Percentiles rank a stretch among this genome's conserved stretches.
Conservation (phyloP, 1,140 invertebrate species). For the Drosophila insularis region DNA sequence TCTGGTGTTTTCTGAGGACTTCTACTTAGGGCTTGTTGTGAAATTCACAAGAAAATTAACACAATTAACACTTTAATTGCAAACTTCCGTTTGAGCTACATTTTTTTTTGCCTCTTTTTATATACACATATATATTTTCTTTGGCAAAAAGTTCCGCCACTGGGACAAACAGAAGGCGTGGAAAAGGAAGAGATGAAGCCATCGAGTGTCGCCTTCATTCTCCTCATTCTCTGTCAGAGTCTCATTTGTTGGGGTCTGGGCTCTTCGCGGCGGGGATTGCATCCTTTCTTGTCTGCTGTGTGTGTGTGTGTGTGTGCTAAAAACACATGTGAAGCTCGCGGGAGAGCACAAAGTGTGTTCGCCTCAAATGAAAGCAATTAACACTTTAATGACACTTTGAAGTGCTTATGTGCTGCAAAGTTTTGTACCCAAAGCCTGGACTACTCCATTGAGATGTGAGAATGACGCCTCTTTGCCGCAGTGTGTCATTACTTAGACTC, state of each 20-base stretch:
- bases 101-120: slow-evolving; percentile 28
- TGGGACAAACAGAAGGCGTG: slow-evolving; percentile 27
- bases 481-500: slow-evolving; percentile 10
- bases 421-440: slow-evolving; percentile 42
- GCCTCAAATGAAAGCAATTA: slow-evolving; percentile 72
- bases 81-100: slow-evolving; percentile 71
- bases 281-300: slow-evolving; percentile 45
- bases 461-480: slow-evolving; percentile 6
- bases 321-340: slow-evolving; percentile 14
- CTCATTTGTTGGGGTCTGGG: slow-evolving; percentile 26
- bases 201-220: slow-evolving; percentile 24
- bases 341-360: slow-evolving; percentile 19
- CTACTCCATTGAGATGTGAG: slow-evolving; percentile 14
- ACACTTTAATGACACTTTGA: slow-evolving; percentile 78
- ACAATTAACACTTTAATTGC: slow-evolving; percentile 80
- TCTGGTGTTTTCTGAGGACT: slow-evolving; percentile 13
- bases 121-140: slow-evolving; percentile 5
- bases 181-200: slow-evolving; percentile 24
- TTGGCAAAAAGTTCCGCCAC: slow-evolving; percentile 60
- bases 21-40: slow-evolving; percentile 19
- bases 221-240: slow-evolving; percentile 23
- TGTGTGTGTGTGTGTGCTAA: slow-evolving; percentile 36
- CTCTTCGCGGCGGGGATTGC: slow-evolving; percentile 30
- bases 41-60: slow-evolving; percentile 77
- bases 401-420: slow-evolving; percentile 59